Evolutionary conservation across 2,113 vertebrate genomes (phyloP).

Genomic region (Alligator mississippiensis): DNA sequence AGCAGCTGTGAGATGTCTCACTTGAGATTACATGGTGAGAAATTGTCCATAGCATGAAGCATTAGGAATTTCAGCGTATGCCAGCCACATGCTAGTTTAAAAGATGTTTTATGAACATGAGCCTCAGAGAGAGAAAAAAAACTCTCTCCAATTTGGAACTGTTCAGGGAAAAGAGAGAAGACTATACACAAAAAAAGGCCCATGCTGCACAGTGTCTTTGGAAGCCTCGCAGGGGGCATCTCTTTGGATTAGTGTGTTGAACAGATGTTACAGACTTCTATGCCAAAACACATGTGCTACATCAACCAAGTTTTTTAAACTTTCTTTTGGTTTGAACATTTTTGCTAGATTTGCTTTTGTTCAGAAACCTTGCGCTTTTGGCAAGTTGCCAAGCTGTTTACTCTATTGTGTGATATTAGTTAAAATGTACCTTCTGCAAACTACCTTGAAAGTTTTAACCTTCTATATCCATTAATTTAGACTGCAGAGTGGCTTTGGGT

Average conservation of each 20-base stretch:
- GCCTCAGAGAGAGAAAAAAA: not conserved
- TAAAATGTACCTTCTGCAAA: not conserved
- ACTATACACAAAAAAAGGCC: too few species aligned
- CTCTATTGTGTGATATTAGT: not conserved
- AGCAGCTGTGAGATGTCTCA: not conserved
- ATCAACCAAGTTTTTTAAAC: not conserved
- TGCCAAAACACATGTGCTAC: not conserved
- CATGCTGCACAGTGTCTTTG: not conserved
- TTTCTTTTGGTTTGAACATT: rapidly evolving
- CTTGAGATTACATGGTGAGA: not conserved
- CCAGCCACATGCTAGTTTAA: not conserved
- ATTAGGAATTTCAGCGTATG: not conserved
- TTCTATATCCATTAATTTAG: not conserved
- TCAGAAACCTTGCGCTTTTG: not conserved
- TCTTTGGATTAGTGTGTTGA: not conserved
- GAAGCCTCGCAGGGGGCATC: not conserved
- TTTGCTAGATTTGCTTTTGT: not conserved
- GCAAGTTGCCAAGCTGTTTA: not conserved
- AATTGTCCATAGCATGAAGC: not conserved
- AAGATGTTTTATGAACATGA: not conserved
- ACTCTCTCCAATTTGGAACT: not conserved
- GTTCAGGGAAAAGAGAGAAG: not conserved
- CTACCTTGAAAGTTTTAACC: not conserved
- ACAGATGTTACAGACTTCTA: not conserved
- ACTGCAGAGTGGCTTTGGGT: not conserved